Base-by-base conservation (phyloP, 1,140 invertebrate species). In the Muscidifurax raptorellus region DNA sequence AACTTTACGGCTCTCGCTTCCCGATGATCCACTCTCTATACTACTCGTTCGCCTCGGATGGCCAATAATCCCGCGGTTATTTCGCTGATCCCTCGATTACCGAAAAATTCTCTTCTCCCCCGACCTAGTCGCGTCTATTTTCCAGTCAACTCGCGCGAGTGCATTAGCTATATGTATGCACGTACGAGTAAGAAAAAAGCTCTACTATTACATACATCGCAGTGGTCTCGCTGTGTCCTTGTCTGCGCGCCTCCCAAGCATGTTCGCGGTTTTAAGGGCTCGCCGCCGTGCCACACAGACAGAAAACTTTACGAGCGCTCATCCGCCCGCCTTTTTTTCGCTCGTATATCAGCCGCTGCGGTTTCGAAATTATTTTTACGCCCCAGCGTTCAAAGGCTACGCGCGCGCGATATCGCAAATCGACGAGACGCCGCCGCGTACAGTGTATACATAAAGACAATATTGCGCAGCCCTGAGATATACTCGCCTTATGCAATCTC, bases 321-420 rank as follows among this genome's bases (percentile, higher is more conserved):
- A 32, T 76, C 30, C 13, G 52, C 7, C 71, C 52, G 28, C 80
- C 81, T 88, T 90, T 80, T 84, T 87, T 89, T 91, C 76, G 87
- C 89, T 90, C 90, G 85, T 91, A 92, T 90, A 92, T 92, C 90
- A 92, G 86, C 83, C 79, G 82, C 47, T 92, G 91, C 86, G 91
- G 91, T 92, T 91, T 90, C 82, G 85, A 90, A 91, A 92, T 92
- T 89, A 92, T 93, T 91, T 92, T 90, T 90, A 90, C 87, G 87
- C 79, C 85, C 84, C 67, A 83, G 87, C 89, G 86, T 66, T 90
- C 89, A 91, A 90, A 91, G 88, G 87, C 75, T 75, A 75, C 72
- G 81, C 85, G 74, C 85, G 80, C 80, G 71, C 67, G 76, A 67
- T 82, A 84, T 83, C 87, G 76, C 79, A 67, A 85, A 87, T 85